Evolutionary conservation across 2,113 vertebrate species (phyloP), one percentile per base, ranked within the genome.

Genomic region (Ivindomyrus marchei): DNA sequence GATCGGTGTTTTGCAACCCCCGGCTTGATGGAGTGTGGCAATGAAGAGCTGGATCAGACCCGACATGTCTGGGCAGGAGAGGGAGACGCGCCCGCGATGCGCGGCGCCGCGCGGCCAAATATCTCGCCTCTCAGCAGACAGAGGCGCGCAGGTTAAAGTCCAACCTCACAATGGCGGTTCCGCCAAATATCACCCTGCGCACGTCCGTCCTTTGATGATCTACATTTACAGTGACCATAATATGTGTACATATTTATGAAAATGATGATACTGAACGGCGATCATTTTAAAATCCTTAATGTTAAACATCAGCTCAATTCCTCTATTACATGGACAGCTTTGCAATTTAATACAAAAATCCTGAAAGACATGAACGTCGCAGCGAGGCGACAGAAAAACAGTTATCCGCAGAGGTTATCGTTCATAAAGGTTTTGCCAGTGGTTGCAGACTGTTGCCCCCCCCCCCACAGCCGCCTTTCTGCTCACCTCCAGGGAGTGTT

Each of bases 401-500:
- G 56, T n/a, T n/a, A 74, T 74, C 11, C n/a, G 10, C 13, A 36
- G 15, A 42, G 1, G 6, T 39, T 6, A 17, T 39, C 36, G 13
- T 77, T 77, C 15, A 19, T 39, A 17, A 77, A 77, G n/a, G 10
- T 66, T 27, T 19, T 42, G 70, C 70, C 11, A 2, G 4, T 39
- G 15, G 13, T 39, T 36, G 1, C 17, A 46, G 27, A n/a, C 27
- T 1, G 24, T 17, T 17, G 15, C 45, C 13, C 49, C 2, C 8
- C 8, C 50, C 2, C 11, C 31, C 36, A 8, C 36, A 3, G 11
- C 88, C 27, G 21, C 46, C 45, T 49, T 39, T 42, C 36, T 10
- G 46, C 90, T 90, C 94, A 96, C 96, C 96, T 96, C 96, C 89
- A 94, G 94, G 4, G 94, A 92, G 90, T 93, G 94, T 11, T 93